A percentile compares a stretch with the other conserved stretches of the same genome.
Evolutionary conservation across 2,888 invertebrate genomes (phyloP).

Genomic region (Bugulina stolonifera): DNA sequence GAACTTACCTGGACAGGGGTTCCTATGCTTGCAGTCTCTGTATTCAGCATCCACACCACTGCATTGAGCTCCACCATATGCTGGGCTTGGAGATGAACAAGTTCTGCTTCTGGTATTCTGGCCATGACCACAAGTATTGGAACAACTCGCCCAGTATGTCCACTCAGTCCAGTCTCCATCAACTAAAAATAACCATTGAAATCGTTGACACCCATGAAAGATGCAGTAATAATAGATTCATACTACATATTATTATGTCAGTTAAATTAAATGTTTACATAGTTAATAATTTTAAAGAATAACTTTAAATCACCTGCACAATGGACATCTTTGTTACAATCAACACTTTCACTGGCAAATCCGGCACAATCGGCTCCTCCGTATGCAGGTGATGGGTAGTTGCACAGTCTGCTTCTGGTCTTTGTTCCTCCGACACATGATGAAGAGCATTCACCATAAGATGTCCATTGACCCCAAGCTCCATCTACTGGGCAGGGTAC

Average conservation of each 20-base stretch:
- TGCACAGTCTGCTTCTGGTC: too few relatives aligned
- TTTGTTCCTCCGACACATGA: too few relatives aligned
- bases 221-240: too few relatives aligned
- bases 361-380: too few relatives aligned
- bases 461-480: too few relatives aligned
- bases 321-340: neutral
- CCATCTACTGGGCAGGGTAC: too few relatives aligned
- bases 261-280: too few relatives aligned
- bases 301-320: neutral
- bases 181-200: neutral
- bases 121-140: neutral
- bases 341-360: neutral
- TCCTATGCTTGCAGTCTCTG: neutral
- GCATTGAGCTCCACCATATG: neutral
- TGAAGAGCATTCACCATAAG: too few relatives aligned
- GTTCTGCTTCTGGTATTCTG: neutral
- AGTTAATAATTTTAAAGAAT: too few relatives aligned
- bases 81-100: neutral
- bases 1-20: neutral
- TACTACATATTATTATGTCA: too few relatives aligned
- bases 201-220: too few relatives aligned
- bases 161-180: conserved; percentile 14
- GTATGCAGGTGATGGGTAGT: too few relatives aligned
- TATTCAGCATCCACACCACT: neutral
- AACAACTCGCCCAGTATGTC: neutral